Percentiles rank a stretch among this genome's conserved stretches.
Evolutionary conservation across 2,888 invertebrate species (phyloP).

Genomic region (Minunthozetes semirufus): DNA sequence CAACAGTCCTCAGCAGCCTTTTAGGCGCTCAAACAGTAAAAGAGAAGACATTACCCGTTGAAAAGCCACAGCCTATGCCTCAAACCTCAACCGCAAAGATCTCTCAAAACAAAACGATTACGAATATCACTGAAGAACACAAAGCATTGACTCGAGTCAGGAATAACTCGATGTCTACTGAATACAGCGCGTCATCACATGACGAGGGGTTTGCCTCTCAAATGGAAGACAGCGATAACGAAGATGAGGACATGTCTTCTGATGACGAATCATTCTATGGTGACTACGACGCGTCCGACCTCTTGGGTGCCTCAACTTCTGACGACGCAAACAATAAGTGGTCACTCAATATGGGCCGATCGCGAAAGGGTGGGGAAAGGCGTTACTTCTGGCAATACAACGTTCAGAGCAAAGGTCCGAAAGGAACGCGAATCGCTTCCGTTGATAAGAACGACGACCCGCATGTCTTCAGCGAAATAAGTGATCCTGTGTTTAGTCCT

Average conservation of each 20-base stretch:
- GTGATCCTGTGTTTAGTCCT: slow-evolving; percentile 93
- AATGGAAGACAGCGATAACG: slow-evolving; percentile 68
- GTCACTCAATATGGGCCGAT: slow-evolving; percentile 39
- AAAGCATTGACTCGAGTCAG: slow-evolving; percentile 30
- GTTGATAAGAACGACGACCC: slow-evolving; percentile 65
- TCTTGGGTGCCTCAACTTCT: slow-evolving; percentile 43
- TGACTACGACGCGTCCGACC: slow-evolving; percentile 37
- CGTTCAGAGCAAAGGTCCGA: slow-evolving; percentile 97
- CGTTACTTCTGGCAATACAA: slow-evolving; percentile 98
- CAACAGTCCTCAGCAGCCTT: not conserved
- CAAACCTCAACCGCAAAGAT: slow-evolving; percentile 23
- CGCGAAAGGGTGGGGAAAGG: slow-evolving; percentile 51
- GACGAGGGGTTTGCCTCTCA: slow-evolving; percentile 64
- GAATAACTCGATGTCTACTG: slow-evolving; percentile 37
- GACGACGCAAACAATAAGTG: slow-evolving; percentile 54
- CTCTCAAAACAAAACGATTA: slow-evolving; percentile 13
- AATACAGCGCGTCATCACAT: slow-evolving; percentile 56
- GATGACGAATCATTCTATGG: slow-evolving; percentile 40
- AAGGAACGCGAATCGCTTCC: slow-evolving; percentile 58
- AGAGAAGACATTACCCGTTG: not conserved
- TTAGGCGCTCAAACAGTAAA: not conserved
- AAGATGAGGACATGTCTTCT: slow-evolving; percentile 56
- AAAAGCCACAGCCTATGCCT: slow-evolving; percentile 15
- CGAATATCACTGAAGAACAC: not conserved
- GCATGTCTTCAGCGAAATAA: slow-evolving; percentile 65